Evolutionary conservation across 2,888 invertebrate species (phyloP), one percentile per base, ranked within the genome.

Genomic region (Cryptocheilus praepositus): DNA sequence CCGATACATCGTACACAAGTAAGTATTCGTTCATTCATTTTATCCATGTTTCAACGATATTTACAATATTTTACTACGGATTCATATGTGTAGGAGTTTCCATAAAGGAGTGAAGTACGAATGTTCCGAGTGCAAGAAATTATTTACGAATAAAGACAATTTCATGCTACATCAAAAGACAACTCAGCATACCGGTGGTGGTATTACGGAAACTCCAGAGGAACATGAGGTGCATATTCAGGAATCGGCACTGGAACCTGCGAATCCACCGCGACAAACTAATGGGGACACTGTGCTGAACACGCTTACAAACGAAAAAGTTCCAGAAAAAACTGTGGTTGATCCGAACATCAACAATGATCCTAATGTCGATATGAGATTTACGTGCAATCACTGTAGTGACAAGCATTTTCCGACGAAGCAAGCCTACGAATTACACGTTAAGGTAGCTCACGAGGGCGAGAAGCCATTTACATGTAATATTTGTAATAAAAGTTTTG

Each of bases 41-140:
- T 3, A 45, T 25, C 11, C 25, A 15, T 46, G 5, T 55, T 43
- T 36, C 19, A 19, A 19, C 43, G 2, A 16, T 8, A 46, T 3
- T 56, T 44, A 18, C 43, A 25, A 16, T 11, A 22, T 19, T 57
- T 25, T n/a, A 43, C 21, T 19, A 58, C 53, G 13, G 45, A 45
- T 46, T 25, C 21, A 11, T 61, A 36, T 36, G 13, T 11, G 13
- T 36, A 89, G 89, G 78, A 88, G 85, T 53, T 90, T 90, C 57
- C 94, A 94, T 85, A 92, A 92, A 66, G 91, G 91, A 16, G 90
- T 92, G 16, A 88, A 89, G 60, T 93, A 92, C 84, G 91, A 91
- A 79, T 94, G 94, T 85, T 85, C 73, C 0, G 86, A 89, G 64
- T 93, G 93, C 80, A 85, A 87, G 13, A 85, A 86, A 36, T 83